Conservation (phyloP, 2,888 invertebrate genomes). For the Seira musarum region DNA sequence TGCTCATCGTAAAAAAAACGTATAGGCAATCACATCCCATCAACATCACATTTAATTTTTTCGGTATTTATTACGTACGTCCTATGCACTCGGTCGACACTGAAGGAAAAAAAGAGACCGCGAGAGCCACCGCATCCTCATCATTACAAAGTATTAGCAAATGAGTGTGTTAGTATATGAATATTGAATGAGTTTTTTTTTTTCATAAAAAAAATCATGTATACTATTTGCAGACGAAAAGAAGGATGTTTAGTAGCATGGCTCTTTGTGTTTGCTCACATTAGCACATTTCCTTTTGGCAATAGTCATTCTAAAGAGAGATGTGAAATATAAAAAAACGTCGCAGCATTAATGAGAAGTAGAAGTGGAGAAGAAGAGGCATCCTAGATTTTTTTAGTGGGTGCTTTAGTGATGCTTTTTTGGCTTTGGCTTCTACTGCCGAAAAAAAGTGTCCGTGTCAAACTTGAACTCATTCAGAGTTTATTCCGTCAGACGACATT, state of each 20-base stretch:
- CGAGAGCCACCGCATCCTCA: background rate
- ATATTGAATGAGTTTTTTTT: constrained; percentile 15
- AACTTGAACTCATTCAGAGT: constrained; percentile 19
- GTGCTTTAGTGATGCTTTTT: too few species aligned
- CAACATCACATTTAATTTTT: background rate
- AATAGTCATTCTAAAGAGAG: background rate
- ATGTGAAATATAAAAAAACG: background rate
- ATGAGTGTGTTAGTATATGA: constrained; percentile 10
- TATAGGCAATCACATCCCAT: constrained; percentile 2
- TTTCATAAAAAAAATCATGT: background rate
- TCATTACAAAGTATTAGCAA: constrained; percentile 3
- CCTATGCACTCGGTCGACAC: background rate
- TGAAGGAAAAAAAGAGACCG: background rate
- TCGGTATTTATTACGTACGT: background rate
- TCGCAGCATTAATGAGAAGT: background rate
- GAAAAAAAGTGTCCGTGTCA: constrained; percentile 19
- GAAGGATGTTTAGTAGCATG: background rate
- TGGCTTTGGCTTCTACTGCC: too few species aligned
- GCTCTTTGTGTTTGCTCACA: constrained; percentile 17
- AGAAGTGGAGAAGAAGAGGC: constrained; percentile 4
- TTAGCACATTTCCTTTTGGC: constrained; percentile 19
- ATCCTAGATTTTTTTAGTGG: background rate
- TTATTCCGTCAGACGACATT: constrained; percentile 16
- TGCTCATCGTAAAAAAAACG: constrained; percentile 28
- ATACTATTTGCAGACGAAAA: constrained; percentile 13